These are phyloP conservation scores for Micropterix aruncella DNA, from an alignment of 2,888 invertebrate species.

Conservation along the genomic window DNA sequence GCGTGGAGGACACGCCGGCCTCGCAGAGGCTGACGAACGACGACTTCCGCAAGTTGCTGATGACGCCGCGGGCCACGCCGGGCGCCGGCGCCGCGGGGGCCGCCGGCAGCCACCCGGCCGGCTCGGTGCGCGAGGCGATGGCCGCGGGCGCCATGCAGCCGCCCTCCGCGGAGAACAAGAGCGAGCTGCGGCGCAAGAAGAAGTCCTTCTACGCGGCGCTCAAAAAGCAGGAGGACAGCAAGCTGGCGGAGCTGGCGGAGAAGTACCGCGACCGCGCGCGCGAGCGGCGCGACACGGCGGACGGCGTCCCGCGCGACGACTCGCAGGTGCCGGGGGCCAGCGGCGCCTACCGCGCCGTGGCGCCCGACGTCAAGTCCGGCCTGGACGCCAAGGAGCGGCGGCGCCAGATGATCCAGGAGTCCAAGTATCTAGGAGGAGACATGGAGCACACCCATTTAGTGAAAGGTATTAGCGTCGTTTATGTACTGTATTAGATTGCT, in stretches of 20 bases:
- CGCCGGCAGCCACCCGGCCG: conserved; percentile 27
- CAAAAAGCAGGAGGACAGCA: conserved; percentile 90
- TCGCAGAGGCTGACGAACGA: conserved; percentile 87
- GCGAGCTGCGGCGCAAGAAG: conserved; percentile 79
- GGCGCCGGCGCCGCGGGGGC: conserved; percentile 35
- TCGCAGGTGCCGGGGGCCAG: conserved; percentile 16
- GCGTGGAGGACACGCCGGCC: conserved; percentile 44
- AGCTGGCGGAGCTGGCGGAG: conserved; percentile 84
- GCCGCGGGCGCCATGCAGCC: conserved; percentile 40
- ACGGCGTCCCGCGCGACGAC: conserved; percentile 4
- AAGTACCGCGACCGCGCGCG: conserved; percentile 86
- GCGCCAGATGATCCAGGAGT: conserved; percentile 92
- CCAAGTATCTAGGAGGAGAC: conserved; percentile 99
- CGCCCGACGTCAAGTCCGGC: conserved; percentile 89
- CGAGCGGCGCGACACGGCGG: conserved; percentile 60
- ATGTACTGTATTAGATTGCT: no score
- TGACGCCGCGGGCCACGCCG: conserved; percentile 80
- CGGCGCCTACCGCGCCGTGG: conserved; percentile 64
- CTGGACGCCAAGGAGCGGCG: conserved; percentile 90
- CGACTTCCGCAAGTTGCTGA: conserved; percentile 89
- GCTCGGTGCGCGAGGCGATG: conserved; percentile 55
- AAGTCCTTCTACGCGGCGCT: conserved; percentile 91
- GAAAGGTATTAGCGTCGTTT: no score
- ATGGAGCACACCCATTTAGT: conserved; percentile 99
- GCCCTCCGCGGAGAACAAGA: conserved; percentile 53